Base-by-base conservation (phyloP, 2,888 invertebrate genomes). In the Deroplatys truncata region DNA sequence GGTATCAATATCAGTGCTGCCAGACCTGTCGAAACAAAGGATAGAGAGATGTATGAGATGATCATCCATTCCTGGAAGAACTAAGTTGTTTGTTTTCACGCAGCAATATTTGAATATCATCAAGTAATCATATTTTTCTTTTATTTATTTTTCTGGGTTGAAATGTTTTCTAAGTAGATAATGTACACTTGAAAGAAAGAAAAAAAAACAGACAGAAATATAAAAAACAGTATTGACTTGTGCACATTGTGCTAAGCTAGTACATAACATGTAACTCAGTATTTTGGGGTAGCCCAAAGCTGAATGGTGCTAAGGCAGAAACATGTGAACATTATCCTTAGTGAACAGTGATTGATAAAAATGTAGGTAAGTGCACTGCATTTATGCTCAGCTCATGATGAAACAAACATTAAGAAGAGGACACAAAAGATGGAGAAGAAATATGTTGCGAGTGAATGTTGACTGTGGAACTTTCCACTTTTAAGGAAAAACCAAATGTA, bases 1-100 rank as follows among this genome's bases (percentile, higher is more conserved):
- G 97, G 84, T 98, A 98, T 94, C 96, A 96, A 93, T 96, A 96
- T 92, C 97, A 97, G 93, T 98, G 98, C 94, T 98, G 98, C 95
- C 95, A 96, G 92, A 97, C 98, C 89, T 98, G 98, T 94, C 93
- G 92, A 90, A 90, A 91, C 85, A 91, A 89, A 86, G 91, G 91
- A 84, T 91, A 90, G 89, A 84, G 83, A 43, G 43, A 43, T 72
- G 28, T 83, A 72, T 28, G 28, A 28, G 28, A 25, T 82, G 16
- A 16, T 87, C 28, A n/a, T 84, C 31, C 3, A 84, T 25, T n/a
- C 15, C 43, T 56, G 86, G n/a, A 43, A n/a, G 85, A 43, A 85
- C 49, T 56, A 56, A 86, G 15, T 43, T 86, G 86, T 86, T 86
- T 86, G 86, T 28, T 49, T 49, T 20, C 15, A 28, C 15, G 85